Conservation (phyloP, 2,113 vertebrate genomes). For the Sardina pilchardus region DNA sequence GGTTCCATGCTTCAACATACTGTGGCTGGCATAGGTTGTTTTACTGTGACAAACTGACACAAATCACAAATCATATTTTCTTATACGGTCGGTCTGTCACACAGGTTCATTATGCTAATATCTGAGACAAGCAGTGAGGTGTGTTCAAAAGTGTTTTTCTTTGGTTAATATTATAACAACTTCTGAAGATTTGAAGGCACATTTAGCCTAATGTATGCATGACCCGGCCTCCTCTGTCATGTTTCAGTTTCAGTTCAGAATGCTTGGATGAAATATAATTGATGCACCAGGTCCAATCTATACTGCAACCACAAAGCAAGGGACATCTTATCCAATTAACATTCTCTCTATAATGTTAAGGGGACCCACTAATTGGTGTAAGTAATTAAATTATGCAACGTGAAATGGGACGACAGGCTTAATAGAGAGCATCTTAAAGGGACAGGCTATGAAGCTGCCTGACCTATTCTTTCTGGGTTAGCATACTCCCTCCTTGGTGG, state of each 20-base stretch:
- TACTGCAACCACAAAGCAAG: not conserved
- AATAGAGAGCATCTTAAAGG: conserved; percentile 1
- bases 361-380: conserved; percentile 12
- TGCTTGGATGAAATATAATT: not conserved
- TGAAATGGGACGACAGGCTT: not conserved
- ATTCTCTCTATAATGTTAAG: conserved; percentile 9
- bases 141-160: too few species aligned
- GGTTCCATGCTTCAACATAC: not conserved
- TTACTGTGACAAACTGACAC: not conserved
- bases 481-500: not conserved
- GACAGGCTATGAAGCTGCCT: not conserved
- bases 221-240: not conserved
- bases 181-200: too few species aligned
- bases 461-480: conserved; percentile 17
- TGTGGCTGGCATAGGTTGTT: not conserved
- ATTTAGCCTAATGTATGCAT: too few species aligned
- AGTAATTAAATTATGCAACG: conserved; percentile 21
- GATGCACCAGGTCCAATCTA: not conserved
- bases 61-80: too few species aligned
- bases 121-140: too few species aligned
- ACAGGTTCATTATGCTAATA: too few species aligned
- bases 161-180: too few species aligned
- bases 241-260: not conserved
- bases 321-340: not conserved
- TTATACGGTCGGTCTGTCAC: not conserved